These are phyloP conservation scores for Leucophenga varia DNA, from an alignment of 1,140 invertebrate genomes.

Conservation along the genomic window DNA sequence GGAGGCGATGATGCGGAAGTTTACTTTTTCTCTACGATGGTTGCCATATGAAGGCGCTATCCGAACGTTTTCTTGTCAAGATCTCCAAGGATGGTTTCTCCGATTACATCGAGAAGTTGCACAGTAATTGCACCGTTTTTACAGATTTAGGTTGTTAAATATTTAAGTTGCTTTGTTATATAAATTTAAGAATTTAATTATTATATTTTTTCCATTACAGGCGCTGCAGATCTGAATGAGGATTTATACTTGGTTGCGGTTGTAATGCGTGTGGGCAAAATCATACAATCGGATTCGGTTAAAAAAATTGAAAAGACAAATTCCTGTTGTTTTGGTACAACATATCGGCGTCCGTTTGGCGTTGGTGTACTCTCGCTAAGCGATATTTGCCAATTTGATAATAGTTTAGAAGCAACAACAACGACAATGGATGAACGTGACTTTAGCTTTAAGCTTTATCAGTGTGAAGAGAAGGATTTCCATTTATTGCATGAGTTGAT, in stretches of 20 bases:
- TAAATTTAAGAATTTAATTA: background rate
- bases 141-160: slow-evolving; percentile 63
- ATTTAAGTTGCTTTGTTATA: background rate
- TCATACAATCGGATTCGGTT: slow-evolving; percentile 76
- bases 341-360: slow-evolving; percentile 74
- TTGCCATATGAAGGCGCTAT: slow-evolving; percentile 69
- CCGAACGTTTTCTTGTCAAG: slow-evolving; percentile 83
- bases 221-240: slow-evolving; percentile 75
- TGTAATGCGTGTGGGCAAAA: slow-evolving; percentile 83
- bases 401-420: slow-evolving; percentile 58
- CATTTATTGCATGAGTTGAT: slow-evolving; percentile 85
- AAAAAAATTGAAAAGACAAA: slow-evolving; percentile 62
- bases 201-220: slow-evolving; percentile 35
- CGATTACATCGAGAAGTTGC: slow-evolving; percentile 83
- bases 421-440: slow-evolving; percentile 66
- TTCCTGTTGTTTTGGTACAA: slow-evolving; percentile 46
- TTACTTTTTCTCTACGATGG: slow-evolving; percentile 83
- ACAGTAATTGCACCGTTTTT: slow-evolving; percentile 87
- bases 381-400: slow-evolving; percentile 63
- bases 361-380: slow-evolving; percentile 74
- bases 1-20: slow-evolving; percentile 88
- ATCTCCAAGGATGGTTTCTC: slow-evolving; percentile 88
- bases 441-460: slow-evolving; percentile 74
- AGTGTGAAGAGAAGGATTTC: slow-evolving; percentile 89
- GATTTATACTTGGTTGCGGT: slow-evolving; percentile 86